Percentiles rank a stretch among this genome's conserved stretches.
Conservation (phyloP, 2,888 invertebrate genomes). For the Pyrrhopygopsis socrates region DNA sequence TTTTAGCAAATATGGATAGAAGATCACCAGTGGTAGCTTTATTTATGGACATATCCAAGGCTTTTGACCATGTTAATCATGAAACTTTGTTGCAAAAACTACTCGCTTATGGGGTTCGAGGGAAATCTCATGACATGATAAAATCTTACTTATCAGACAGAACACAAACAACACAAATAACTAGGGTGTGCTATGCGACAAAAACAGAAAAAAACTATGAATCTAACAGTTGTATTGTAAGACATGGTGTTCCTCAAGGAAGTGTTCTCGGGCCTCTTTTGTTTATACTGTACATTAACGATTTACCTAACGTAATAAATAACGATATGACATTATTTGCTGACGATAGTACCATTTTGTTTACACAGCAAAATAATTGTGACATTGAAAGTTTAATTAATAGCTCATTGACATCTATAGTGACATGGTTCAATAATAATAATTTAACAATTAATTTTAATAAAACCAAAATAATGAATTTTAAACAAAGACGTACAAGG, state of each 20-base stretch:
- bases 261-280: neutral
- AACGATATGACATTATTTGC: conserved; percentile 1
- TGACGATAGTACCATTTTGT: conserved; percentile 4
- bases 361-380: neutral
- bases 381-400: neutral
- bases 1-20: neutral
- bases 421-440: neutral
- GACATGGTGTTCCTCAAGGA: neutral
- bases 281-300: neutral
- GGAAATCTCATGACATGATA: neutral
- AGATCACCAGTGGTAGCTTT: neutral
- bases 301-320: neutral
- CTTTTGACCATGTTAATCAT: conserved; percentile 9
- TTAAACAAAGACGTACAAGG: neutral
- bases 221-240: neutral
- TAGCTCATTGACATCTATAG: neutral
- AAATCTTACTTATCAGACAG: neutral
- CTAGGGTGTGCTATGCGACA: neutral
- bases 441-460: neutral
- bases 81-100: neutral
- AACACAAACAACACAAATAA: neutral
- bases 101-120: neutral
- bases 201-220: neutral
- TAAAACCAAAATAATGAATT: conserved; percentile 2
- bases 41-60: conserved; percentile 2